Conservation (phyloP, 2,113 vertebrate species). For the Telmatochromis brachygnathus region DNA sequence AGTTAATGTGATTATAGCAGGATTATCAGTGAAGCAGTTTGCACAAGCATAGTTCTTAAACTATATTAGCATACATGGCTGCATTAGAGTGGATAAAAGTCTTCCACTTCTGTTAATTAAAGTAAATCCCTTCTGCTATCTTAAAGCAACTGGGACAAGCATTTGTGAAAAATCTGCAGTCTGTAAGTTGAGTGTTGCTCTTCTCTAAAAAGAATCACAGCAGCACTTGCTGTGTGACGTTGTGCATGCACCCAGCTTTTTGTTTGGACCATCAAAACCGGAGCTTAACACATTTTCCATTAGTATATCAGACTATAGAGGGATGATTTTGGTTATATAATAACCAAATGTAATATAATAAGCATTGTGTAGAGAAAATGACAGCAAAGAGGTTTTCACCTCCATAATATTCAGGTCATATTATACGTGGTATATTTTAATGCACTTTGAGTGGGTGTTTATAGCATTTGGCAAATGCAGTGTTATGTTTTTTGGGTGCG, state of each 20-base stretch:
- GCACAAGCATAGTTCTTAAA: background rate
- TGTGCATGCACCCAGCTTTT: background rate
- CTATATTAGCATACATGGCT: background rate
- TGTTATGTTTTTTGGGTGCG: background rate
- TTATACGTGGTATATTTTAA: background rate
- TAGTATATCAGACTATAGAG: accelerated
- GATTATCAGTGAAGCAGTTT: background rate
- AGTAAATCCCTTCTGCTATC: background rate
- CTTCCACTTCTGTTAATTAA: background rate
- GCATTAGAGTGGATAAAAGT: background rate
- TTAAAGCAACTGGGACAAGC: background rate
- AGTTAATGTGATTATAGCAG: background rate
- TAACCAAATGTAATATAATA: background rate
- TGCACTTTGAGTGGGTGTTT: background rate
- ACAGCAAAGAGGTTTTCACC: background rate
- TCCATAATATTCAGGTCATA: background rate
- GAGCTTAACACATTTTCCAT: background rate
- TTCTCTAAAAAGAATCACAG: background rate
- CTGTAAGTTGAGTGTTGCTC: background rate
- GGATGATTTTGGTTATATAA: background rate
- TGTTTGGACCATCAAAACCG: background rate
- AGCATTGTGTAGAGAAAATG: background rate
- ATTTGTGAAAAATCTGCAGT: background rate
- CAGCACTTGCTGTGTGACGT: background rate
- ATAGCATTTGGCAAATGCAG: background rate